Conservation (phyloP, 2,888 invertebrate genomes). For the Hypena proboscidalis region DNA sequence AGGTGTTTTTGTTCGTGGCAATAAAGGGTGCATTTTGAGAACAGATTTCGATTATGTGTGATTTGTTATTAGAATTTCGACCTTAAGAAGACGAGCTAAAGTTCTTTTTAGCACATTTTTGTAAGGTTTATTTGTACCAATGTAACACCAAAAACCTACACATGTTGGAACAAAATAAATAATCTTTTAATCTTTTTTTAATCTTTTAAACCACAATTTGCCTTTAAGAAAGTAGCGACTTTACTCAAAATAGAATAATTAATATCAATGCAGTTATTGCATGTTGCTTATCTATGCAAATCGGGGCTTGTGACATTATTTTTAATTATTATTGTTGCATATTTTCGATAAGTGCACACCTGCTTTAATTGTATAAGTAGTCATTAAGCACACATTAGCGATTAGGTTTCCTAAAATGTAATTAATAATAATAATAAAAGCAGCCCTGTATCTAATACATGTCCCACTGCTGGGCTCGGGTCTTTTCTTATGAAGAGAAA, state of each 20-base stretch:
- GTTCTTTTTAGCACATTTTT: conserved; percentile 2
- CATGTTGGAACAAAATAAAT: conserved; percentile 26
- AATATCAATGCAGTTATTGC: conserved; percentile 37
- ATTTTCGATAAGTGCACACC: conserved; percentile 27
- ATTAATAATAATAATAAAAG: too few relatives aligned
- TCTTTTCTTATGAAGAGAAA: too few relatives aligned
- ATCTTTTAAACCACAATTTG: too few relatives aligned
- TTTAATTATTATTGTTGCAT: conserved; percentile 13
- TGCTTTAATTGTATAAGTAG: conserved; percentile 15
- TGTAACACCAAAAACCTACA: too few relatives aligned
- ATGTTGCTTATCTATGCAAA: conserved; percentile 41
- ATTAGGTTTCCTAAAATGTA: too few relatives aligned
- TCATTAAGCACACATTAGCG: conserved; percentile 17
- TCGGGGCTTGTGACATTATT: conserved; percentile 13
- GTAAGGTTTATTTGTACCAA: neutral
- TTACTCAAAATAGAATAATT: too few relatives aligned
- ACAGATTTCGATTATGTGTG: conserved; percentile 6
- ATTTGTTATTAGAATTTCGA: conserved; percentile 8
- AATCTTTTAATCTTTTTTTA: too few relatives aligned
- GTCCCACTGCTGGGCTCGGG: too few relatives aligned
- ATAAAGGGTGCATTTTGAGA: conserved; percentile 31
- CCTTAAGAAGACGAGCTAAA: conserved; percentile 20
- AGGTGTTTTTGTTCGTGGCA: conserved; percentile 32
- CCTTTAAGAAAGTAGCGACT: too few relatives aligned
- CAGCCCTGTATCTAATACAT: too few relatives aligned